Evolutionary conservation across 2,888 invertebrate species (phyloP), one percentile per base, ranked within the genome.

Genomic region (Campaea margaritaria): DNA sequence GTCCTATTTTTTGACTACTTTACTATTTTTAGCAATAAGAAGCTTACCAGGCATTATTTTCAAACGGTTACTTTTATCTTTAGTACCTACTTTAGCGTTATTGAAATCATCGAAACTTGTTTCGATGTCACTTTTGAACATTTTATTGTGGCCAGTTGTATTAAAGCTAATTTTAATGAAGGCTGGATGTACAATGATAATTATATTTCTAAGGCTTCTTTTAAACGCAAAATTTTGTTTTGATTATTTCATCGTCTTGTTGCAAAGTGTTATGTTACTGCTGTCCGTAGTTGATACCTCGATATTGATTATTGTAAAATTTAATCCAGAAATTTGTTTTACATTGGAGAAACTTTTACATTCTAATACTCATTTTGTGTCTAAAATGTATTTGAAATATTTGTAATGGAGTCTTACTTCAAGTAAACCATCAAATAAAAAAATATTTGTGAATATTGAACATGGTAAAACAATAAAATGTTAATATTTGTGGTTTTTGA

Each of bases 61-160:
- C 61, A 65, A 59, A 62, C 41, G 59, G 49, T 65, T 64, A 64
- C 21, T 62, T 60, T 59, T 54, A 64, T 62, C 58, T 67, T 57
- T 65, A 72, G 60, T 59, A 65, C 54, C 58, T 72, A 69, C 50
- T 61, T 65, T 67, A 69, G 67, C 61, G 62, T 55, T 65, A 66
- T 48, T 34, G 41, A 44, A 56, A 62, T 68, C 58, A 85, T 83
- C 78, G 74, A 78, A 82, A 78, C 76, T 77, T 79, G 79, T 81
- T 82, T 82, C 77, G 78, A 79, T 78, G 78, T 74, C 65, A 76
- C 76, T 80, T 73, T 79, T 76, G 81, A 85, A 85, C 86, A 86
- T 83, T 78, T 82, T 81, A 81, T 82, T 86, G 86, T 89, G 91
- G 91, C 91, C 91, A 91, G 91, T 91, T 91, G 86, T 89, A 84